Evolutionary conservation across 2,888 invertebrate genomes (phyloP), one percentile per base, ranked within the genome.

Genomic region (Xylophagus ater): DNA sequence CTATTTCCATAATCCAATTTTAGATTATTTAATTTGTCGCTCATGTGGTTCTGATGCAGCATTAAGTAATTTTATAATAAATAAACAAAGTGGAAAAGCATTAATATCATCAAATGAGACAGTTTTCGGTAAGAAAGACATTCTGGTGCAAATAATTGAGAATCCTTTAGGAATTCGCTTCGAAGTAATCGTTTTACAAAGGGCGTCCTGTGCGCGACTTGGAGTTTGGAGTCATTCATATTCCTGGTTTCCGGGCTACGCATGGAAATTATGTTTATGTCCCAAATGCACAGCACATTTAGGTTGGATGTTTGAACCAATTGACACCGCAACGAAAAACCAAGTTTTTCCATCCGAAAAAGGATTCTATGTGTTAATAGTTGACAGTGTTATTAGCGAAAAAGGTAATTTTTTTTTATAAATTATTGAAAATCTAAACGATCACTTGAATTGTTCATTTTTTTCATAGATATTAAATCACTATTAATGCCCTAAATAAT

Each of bases 201-300:
- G 69, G 51, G 70, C 73, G 23, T 65, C 64, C 56, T 76, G 76
- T 64, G 62, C 67, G 45, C 67, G 69, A 50, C 55, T 70, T 45
- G 69, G 70, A 34, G 56, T 43, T 19, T 70, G 68, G 57, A 69
- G 71, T 50, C 60, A 66, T 40, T 70, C 72, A 29, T 69, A 73
- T 53, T 72, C 73, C 7, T 78, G 77, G 76, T 78, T 72, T 56
- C 74, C 75, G n/a, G 76, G 76, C 9, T 77, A 71, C 51, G 68
- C 68, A 10, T 78, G 78, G 78, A 68, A 70, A 34, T 66, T 72
- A 37, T 74, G 75, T 50, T 64, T 71, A 29, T 78, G 78, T 54
- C 70, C 73, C 13, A 68, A 70, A 37, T 78, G 78, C 57, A 69
- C 71, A 4, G 64, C 69, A 31, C 74, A 74, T 49, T 59, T 78